phyloP scores from a whole-genome alignment of 2,113 vertebrate species.

The Burhinus bistriatus region DNA sequence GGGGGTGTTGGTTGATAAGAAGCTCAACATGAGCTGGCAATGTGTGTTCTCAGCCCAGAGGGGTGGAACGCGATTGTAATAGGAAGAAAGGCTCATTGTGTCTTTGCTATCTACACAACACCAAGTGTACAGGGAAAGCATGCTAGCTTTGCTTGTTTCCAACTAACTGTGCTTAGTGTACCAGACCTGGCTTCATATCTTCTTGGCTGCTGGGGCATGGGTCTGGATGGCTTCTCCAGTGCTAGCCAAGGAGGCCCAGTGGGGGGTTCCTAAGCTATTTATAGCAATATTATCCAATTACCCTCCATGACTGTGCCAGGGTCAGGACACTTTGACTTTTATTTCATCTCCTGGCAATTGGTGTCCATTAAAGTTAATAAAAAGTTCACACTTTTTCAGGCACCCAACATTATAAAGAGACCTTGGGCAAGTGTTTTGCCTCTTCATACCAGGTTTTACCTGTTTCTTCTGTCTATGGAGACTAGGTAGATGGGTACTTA shows the following conservation, averaged over 20 bases:
- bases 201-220: accelerated
- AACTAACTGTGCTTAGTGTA: not conserved
- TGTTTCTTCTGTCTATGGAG: not conserved
- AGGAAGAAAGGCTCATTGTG: accelerated
- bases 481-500: not conserved
- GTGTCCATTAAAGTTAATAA: not conserved
- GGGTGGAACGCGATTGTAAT: not conserved
- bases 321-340: not conserved
- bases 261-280: not conserved
- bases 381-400: not conserved
- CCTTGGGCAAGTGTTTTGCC: not conserved
- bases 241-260: not conserved
- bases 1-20: no score
- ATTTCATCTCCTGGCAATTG: not conserved
- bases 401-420: not conserved
- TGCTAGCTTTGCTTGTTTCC: not conserved
- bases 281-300: not conserved
- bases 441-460: not conserved
- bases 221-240: not conserved
- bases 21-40: no score
- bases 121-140: not conserved
- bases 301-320: not conserved
- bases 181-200: not conserved
- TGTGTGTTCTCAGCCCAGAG: no score
- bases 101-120: not conserved